Conservation (phyloP, 2,888 invertebrate genomes). For the Cybosia mesomella region DNA sequence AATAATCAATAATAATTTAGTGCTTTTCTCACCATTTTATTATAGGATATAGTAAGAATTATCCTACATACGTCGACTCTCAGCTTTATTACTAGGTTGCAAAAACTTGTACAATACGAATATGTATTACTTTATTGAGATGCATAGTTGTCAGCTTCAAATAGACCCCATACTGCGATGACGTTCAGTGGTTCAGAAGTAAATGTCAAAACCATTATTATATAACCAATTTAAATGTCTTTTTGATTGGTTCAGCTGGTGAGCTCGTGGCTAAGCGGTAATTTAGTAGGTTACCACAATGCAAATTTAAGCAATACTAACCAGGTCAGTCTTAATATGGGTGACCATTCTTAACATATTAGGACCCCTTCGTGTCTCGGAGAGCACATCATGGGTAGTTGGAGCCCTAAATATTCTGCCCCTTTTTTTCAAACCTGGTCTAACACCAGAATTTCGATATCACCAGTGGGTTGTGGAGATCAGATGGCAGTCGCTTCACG, state of each 20-base stretch:
- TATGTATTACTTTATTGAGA: slow-evolving; percentile 11
- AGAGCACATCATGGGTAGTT: too few relatives aligned
- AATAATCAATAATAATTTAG: not conserved
- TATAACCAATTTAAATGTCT: not conserved
- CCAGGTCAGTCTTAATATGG: too few relatives aligned
- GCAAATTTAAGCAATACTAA: not conserved
- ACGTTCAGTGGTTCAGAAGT: slow-evolving; percentile 2
- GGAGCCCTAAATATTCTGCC: too few relatives aligned
- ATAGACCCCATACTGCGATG: slow-evolving; percentile 13
- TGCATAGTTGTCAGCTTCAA: slow-evolving; percentile 12
- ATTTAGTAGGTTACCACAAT: not conserved
- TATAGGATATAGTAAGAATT: not conserved
- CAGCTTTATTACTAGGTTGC: not conserved
- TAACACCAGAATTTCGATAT: too few relatives aligned
- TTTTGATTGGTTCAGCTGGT: not conserved
- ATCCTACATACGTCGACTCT: not conserved
- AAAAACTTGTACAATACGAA: not conserved
- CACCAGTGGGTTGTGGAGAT: too few relatives aligned
- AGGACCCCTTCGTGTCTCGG: too few relatives aligned
- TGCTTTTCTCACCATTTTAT: not conserved
- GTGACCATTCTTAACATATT: too few relatives aligned
- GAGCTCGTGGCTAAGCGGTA: not conserved
- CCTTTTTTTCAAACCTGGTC: too few relatives aligned
- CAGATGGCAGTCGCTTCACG: too few relatives aligned
- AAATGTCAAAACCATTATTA: slow-evolving; percentile 8